Percentiles rank a stretch among this genome's conserved stretches.
Conservation (phyloP, 2,888 invertebrate species). For the Arctia plantaginis region DNA sequence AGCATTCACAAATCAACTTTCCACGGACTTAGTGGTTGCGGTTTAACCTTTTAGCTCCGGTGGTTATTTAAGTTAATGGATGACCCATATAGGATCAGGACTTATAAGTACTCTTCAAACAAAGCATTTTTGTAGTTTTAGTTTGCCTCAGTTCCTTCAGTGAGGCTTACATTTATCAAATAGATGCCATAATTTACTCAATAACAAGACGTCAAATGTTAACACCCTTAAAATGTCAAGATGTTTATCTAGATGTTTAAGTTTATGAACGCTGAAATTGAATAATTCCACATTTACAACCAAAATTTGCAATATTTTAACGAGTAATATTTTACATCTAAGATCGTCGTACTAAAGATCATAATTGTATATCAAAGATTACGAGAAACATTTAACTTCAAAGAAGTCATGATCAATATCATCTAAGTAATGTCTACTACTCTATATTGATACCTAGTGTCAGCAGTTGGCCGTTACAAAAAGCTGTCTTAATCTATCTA, state of each 20-base stretch:
- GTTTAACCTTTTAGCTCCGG: conserved; percentile 4
- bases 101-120: conserved; percentile 1
- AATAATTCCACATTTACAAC: background rate
- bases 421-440: no score
- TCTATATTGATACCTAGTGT: no score
- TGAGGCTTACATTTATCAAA: background rate
- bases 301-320: background rate
- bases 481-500: no score
- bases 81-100: background rate
- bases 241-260: background rate
- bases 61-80: conserved; percentile 3
- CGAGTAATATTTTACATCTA: background rate
- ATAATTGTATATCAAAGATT: no score
- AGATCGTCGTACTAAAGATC: background rate
- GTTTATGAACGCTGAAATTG: background rate
- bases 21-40: conserved; percentile 9
- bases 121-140: background rate
- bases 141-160: background rate
- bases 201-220: background rate
- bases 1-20: conserved; percentile 4
- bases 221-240: background rate
- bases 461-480: no score
- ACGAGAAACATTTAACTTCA: no score
- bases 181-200: background rate
- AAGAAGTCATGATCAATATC: no score